Conservation (phyloP, 2,113 vertebrate genomes). For the Sinocyclocheilus grahami region DNA sequence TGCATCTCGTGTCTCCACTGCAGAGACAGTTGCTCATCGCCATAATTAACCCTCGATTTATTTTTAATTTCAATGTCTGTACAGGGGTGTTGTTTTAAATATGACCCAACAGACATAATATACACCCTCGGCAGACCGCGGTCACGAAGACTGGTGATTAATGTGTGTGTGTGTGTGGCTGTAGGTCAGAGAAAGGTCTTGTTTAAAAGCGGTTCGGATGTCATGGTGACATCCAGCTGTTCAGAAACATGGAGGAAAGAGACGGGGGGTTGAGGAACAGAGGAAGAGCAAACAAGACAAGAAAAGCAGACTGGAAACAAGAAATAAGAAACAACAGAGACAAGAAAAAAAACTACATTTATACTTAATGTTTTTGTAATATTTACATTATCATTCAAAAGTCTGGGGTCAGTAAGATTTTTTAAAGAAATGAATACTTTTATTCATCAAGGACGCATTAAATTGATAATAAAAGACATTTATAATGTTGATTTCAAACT, state of each 20-base stretch:
- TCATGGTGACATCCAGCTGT: slow-evolving; percentile 9
- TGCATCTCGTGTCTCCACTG: neutral
- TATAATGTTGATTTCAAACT: neutral
- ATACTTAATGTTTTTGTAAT: no score
- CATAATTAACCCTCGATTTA: neutral
- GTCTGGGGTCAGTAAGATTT: no score
- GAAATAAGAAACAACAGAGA: neutral
- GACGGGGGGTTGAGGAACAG: neutral
- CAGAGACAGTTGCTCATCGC: slow-evolving; percentile 11
- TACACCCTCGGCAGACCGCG: neutral
- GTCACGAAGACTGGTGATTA: neutral
- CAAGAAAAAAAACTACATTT: no score
- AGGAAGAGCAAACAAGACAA: neutral
- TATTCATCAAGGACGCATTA: no score
- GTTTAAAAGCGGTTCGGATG: slow-evolving; percentile 46
- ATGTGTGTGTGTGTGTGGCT: slow-evolving; percentile 44
- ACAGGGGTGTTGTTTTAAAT: slow-evolving; percentile 3
- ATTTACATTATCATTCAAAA: no score
- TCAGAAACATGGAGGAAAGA: neutral
- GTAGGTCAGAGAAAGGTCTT: slow-evolving; percentile 33
- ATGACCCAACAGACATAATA: slow-evolving; percentile 14
- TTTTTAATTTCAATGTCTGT: slow-evolving; percentile 6
- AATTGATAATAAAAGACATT: neutral
- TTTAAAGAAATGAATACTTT: no score
- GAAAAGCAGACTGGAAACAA: neutral